A percentile compares a stretch with the other conserved stretches of the same genome.
Conservation (phyloP, 2,797 vertebrate genomes). For the Helicolenus hilgendorfi region DNA sequence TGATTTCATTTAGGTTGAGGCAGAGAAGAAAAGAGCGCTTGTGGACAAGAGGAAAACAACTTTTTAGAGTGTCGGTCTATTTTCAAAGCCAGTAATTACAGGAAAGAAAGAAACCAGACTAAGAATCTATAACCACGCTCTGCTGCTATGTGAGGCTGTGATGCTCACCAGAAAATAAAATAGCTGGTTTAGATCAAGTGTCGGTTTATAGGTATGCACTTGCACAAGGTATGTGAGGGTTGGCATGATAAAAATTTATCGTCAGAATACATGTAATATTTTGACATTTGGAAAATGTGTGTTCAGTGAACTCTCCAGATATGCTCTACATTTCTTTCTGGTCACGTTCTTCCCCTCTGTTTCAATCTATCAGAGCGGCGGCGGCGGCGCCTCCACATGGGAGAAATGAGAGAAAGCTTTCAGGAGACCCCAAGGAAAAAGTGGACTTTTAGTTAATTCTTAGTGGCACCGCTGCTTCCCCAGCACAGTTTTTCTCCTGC, state of each 20-base stretch:
- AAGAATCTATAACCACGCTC: conserved; percentile 6
- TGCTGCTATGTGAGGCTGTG: conserved; percentile 6
- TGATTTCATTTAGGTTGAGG: conserved; percentile 37
- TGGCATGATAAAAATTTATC: not conserved
- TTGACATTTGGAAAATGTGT: not conserved
- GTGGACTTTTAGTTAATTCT: conserved; percentile 43
- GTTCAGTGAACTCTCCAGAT: not conserved
- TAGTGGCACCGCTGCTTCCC: conserved; percentile 26
- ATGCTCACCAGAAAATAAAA: not conserved
- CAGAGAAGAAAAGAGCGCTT: conserved; percentile 5
- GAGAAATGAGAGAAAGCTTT: conserved; percentile 39
- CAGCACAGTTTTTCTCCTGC: not conserved
- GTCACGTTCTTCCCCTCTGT: conserved; percentile 31
- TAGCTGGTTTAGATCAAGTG: not conserved
- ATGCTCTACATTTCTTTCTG: conserved; percentile 12
- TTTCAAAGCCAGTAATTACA: conserved; percentile 63
- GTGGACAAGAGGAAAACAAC: conserved; percentile 41
- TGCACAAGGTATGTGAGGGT: not conserved
- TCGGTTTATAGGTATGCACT: not conserved
- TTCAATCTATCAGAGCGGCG: conserved; percentile 11
- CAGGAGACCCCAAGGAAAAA: conserved; percentile 13
- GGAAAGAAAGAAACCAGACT: conserved; percentile 42
- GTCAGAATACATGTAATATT: not conserved
- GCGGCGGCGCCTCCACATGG: not conserved
- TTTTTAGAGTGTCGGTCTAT: conserved; percentile 48